A percentile compares a stretch with the other conserved stretches of the same genome.
Conservation (phyloP, 2,797 vertebrate species). For the Halcyon leucocephala region DNA sequence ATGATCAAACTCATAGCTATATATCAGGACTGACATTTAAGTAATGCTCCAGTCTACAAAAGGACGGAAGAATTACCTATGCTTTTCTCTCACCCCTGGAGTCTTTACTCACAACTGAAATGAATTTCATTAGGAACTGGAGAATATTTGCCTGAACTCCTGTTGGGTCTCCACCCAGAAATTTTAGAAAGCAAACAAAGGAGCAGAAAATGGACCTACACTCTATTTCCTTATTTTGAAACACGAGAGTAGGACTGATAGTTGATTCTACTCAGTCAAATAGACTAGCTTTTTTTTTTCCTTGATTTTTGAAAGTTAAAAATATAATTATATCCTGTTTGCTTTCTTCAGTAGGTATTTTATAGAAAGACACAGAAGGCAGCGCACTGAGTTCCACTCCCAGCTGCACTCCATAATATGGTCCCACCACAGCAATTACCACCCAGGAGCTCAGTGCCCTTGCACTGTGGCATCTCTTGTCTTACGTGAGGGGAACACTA, state of each 20-base stretch:
- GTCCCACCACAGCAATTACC: background rate
- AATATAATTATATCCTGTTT: background rate
- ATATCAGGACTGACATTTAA: constrained; percentile 63
- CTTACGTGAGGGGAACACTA: background rate
- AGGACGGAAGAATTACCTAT: constrained; percentile 21
- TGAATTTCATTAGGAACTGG: constrained; percentile 15
- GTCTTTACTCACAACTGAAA: constrained; percentile 30
- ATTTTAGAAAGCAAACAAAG: background rate
- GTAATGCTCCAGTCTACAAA: constrained; percentile 34
- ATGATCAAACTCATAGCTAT: constrained; percentile 55
- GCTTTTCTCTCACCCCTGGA: background rate
- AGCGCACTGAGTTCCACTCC: background rate
- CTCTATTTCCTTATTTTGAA: background rate
- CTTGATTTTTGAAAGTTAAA: background rate
- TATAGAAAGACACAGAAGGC: background rate
- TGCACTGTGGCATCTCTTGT: background rate
- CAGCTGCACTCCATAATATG: background rate
- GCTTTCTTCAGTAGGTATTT: background rate
- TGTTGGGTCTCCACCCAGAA: background rate
- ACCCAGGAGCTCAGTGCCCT: background rate
- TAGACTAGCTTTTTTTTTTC: background rate
- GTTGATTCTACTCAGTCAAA: background rate
- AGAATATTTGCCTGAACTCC: background rate
- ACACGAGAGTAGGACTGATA: background rate
- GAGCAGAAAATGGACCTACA: background rate